Evolutionary conservation across 2,113 vertebrate species (phyloP), one percentile per base, ranked within the genome.

Genomic region (Centrocercus urophasianus): DNA sequence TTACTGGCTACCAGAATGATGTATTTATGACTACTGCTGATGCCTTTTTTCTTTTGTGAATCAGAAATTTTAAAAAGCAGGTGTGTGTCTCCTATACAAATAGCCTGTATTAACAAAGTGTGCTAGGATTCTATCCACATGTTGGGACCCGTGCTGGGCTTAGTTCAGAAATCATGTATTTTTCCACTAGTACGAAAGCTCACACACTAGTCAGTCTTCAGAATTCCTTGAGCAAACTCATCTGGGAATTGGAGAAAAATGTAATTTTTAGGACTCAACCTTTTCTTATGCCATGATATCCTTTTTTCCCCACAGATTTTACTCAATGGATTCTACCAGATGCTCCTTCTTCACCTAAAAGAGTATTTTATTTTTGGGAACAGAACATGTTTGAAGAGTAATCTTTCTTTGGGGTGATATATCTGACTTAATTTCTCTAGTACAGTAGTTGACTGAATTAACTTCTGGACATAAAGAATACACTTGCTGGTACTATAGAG

Each of bases 1-100:
- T 86, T 0, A 5, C 57, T 65, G 63, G 47, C 38, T 64, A 56
- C 52, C 6, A 40, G 36, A 88, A 69, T 86, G 92, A 94, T 79
- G 77, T 77, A 93, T 95, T 94, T 96, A 94, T 43, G 70, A 48
- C 80, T 72, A 3, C 7, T 66, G 47, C 48, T 89, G 61, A 92
- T 0, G 0, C 13, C 4, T 21, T 40, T 90, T 73, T 64, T 54
- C 73, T 59, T 45, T 59, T 79, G 77, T 92, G 83, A 94, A 86
- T 92, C 89, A 96, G 70, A 78, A 71, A 30, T 67, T 90, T 81
- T 59, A 36, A 72, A 86, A 93, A 89, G 8, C 36, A 82, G 73
- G 70, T 0, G 1, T 81, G 59, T 88, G 18, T 71, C 70, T 95
- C 30, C 81, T 93, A 42, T 8, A 65, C 65, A 52, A 93, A 76